Percentiles rank a stretch among this genome's conserved stretches.
Conservation (phyloP, 2,113 vertebrate species). For the Eudorcas thomsonii region DNA sequence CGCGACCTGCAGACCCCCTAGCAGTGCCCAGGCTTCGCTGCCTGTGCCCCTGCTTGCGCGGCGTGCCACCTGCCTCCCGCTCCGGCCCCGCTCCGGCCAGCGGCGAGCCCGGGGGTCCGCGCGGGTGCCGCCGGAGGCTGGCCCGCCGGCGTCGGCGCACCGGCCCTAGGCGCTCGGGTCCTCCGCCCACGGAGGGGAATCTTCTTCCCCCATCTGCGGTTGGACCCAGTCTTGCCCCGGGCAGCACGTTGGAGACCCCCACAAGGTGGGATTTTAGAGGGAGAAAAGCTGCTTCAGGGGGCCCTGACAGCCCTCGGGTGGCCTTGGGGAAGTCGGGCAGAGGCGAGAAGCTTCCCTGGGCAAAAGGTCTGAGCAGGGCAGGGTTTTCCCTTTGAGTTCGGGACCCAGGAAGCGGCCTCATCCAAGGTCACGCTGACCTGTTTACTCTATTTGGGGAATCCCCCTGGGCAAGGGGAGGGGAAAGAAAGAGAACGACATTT, state of each 20-base stretch:
- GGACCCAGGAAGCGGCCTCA: background rate
- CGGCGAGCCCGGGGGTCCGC: background rate
- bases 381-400: background rate
- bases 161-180: too few species aligned
- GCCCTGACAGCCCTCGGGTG: background rate
- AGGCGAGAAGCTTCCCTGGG: background rate
- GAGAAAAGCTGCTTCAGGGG: background rate
- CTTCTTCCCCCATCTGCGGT: background rate
- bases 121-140: background rate
- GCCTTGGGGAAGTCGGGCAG: background rate
- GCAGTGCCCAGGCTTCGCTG: background rate
- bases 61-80: background rate
- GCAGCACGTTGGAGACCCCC: background rate
- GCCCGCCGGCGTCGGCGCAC: background rate
- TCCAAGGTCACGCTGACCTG: background rate
- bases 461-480: background rate
- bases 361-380: background rate
- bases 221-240: background rate
- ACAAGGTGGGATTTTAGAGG: background rate
- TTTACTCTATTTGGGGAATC: background rate
- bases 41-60: background rate
- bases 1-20: background rate
- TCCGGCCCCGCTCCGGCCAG: background rate
- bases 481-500: background rate
- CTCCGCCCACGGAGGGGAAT: rapidly evolving